These are phyloP conservation scores for Hylaeus volcanicus DNA, from an alignment of 1,140 invertebrate species.

Conservation along the genomic window DNA sequence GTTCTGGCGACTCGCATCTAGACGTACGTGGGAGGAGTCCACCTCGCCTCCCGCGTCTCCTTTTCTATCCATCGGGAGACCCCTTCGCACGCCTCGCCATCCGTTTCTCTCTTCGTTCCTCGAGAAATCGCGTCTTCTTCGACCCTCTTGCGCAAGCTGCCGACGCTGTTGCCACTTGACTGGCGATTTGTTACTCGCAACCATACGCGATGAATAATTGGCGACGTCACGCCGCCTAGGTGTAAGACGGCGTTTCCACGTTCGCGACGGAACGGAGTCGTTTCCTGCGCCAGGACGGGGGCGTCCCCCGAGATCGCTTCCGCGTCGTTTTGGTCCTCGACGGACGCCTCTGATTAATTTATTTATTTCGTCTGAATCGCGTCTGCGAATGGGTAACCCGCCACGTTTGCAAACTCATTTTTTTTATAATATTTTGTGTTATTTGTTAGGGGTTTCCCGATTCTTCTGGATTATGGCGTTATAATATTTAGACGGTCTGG, in stretches of 20 bases:
- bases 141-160: slow-evolving; percentile 69
- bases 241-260: slow-evolving; percentile 64
- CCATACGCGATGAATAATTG: slow-evolving; percentile 79
- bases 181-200: slow-evolving; percentile 80
- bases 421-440: too few relatives aligned
- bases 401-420: too few relatives aligned
- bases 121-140: slow-evolving; percentile 28
- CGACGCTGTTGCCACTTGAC: slow-evolving; percentile 78
- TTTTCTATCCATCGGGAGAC: background rate
- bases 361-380: too few relatives aligned
- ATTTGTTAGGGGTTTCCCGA: too few relatives aligned
- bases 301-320: slow-evolving; percentile 26
- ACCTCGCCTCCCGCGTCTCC: slow-evolving; percentile 42
- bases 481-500: too few relatives aligned
- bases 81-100: too few relatives aligned
- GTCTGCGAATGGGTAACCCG: too few relatives aligned
- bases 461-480: too few relatives aligned
- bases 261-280: slow-evolving; percentile 58
- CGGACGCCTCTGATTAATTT: slow-evolving; percentile 2
- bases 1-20: slow-evolving; percentile 72
- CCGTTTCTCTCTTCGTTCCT: background rate
- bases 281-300: slow-evolving; percentile 53
- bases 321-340: background rate
- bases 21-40: slow-evolving; percentile 73
- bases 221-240: slow-evolving; percentile 63